Conservation (phyloP, 2,888 invertebrate genomes). For the Germaria angustata region DNA sequence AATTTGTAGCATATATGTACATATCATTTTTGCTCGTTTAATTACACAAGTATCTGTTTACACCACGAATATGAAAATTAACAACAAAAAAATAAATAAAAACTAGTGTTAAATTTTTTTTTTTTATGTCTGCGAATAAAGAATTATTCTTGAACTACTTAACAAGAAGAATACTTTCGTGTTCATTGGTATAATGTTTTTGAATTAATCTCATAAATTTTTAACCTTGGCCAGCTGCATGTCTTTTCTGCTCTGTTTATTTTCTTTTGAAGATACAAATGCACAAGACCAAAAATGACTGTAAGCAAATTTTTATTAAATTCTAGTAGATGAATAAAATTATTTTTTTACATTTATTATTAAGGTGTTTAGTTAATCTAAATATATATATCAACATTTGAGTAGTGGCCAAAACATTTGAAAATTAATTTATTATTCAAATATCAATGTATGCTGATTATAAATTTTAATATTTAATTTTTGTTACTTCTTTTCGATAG, state of each 20-base stretch:
- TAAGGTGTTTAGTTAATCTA: neutral
- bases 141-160: slow-evolving; percentile 60
- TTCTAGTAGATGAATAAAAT: neutral
- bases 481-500: too few relatives aligned
- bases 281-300: neutral
- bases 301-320: slow-evolving; percentile 12
- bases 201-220: slow-evolving; percentile 18
- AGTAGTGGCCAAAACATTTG: neutral
- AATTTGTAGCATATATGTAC: slow-evolving; percentile 21
- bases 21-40: neutral
- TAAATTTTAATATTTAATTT: neutral
- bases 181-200: neutral
- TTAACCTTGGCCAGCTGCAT: slow-evolving; percentile 57
- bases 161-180: neutral
- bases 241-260: slow-evolving; percentile 62
- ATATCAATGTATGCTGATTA: too few relatives aligned
- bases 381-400: neutral
- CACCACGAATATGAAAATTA: neutral
- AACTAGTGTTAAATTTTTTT: neutral
- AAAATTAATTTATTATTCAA: too few relatives aligned
- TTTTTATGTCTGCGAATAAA: slow-evolving; percentile 12
- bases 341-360: slow-evolving; percentile 9
- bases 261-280: slow-evolving; percentile 19
- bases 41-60: slow-evolving; percentile 21
- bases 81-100: neutral